Base-by-base conservation (phyloP, 2,888 invertebrate genomes). In the Drosophila nr. perissopoda region DNA sequence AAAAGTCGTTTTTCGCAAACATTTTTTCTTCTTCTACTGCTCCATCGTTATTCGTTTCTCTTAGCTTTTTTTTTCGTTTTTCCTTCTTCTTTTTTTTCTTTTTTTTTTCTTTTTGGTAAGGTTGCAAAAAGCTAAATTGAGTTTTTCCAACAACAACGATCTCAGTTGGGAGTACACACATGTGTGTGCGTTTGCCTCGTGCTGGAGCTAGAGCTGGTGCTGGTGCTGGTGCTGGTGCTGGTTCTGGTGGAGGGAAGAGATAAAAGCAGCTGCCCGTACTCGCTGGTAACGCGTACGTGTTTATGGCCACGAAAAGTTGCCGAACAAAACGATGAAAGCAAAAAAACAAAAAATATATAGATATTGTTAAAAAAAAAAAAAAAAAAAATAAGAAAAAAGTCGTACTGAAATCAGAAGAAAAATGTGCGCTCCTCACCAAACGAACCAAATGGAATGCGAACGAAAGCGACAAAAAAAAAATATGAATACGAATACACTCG, bases 91-190 rank as follows among this genome's bases (percentile, higher is more conserved):
- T 21, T 13, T 4, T 72, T 62, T 66, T 70, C 11, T 46, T 62
- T 38, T 34, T 57, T 51, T 51, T 60, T 48, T 59, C 31, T 31
- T 49, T 77, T 75, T 83, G 65, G 79, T 82, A 84, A 84, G 87
- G 84, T 85, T 85, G 87, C 84, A 85, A 84, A 83, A 85, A 85
- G 84, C 84, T 87, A 85, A 85, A 85, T 85, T 85, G 84, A 85
- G 84, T 85, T 85, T 85, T 85, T 61, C 87, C 82, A 87, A 82
- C 87, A 85, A 85, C 83, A 84, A 77, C 87, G 76, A 85, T 79
- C 78, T 70, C 75, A 56, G 57, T 68, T 82, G 74, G 74, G 48
- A 68, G 61, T 62, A 42, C 65, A 49, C 59, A 48, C 48, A 34
- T 46, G 64, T 46, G 56, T 56, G 46, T 63, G 49, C 53, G 49